phyloP scores from a whole-genome alignment of 2,113 vertebrate species.

The Sorex araneus region DNA sequence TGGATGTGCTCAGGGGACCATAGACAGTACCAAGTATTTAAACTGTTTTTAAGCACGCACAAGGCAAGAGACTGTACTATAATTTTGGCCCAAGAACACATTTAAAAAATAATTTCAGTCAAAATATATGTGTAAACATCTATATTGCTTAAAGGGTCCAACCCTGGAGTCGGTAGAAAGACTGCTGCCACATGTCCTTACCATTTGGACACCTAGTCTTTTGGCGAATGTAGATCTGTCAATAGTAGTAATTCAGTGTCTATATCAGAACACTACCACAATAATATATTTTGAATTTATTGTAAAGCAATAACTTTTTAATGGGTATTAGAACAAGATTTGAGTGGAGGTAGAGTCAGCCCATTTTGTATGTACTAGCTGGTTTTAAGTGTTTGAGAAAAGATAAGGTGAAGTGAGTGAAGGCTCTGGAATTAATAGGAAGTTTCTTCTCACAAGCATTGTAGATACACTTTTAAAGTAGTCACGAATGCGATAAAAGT shows the following conservation, averaged over 20 bases:
- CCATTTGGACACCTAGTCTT: background rate
- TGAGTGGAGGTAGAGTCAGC: background rate
- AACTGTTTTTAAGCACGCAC: too few species aligned
- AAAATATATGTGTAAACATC: slow-evolving; percentile 28
- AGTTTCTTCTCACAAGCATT: background rate
- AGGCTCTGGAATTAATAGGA: background rate
- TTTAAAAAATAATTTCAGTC: background rate
- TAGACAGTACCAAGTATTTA: too few species aligned
- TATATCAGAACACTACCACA: background rate
- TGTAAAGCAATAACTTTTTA: background rate
- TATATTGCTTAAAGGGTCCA: background rate
- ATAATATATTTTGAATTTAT: background rate
- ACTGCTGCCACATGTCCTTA: background rate
- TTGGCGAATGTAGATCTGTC: background rate
- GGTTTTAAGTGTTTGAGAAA: background rate
- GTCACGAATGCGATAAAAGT: background rate
- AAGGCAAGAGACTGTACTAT: too few species aligned
- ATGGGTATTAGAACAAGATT: background rate
- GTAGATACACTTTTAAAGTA: background rate
- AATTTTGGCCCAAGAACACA: too few species aligned
- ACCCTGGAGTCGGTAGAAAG: background rate
- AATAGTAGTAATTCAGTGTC: background rate
- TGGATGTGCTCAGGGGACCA: too few species aligned
- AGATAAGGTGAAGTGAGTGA: background rate
- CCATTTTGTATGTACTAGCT: background rate